Evolutionary conservation across 2,797 vertebrate species (phyloP), one percentile per base, ranked within the genome.

Genomic region (Poecile montanus): DNA sequence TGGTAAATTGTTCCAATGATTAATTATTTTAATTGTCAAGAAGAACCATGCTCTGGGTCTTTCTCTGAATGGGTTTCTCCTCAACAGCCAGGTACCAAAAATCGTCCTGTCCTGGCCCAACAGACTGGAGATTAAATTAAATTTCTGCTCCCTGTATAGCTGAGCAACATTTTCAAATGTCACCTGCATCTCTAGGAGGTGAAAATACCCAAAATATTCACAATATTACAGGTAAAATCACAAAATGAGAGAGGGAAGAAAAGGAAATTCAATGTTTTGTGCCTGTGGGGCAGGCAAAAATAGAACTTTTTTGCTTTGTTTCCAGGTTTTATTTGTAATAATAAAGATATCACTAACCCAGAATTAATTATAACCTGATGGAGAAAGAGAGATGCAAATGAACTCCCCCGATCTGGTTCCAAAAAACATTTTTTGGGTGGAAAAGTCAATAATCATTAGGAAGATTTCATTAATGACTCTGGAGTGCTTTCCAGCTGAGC

Each of bases 401-500:
- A 84, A 45, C 62, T 45, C 27, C 4, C 65, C 15, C 62, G 19
- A 2, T 42, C 42, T 50, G 73, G 29, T 38, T 83, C 65, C 76
- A 85, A 47, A n/a, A 36, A 50, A 34, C n/a, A 36, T 71, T 91
- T 40, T 95, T 13, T 12, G n/a, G 74, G 53, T 6, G 32, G 30
- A 29, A 54, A 75, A 83, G 66, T 44, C 62, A 29, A 18, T 4
- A 58, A 68, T 85, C 61, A 70, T 93, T 86, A 94, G 65, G 67
- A 63, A 72, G 57, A 45, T 63, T 86, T 86, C 56, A 38, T 80
- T 88, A 90, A 91, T 66, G 66, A 88, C 60, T 66, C 65, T 23
- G 38, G n/a, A 10, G 32, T 25, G n/a, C 30, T 89, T 54, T 65
- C 94, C 91, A 94, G 89, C 77, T 91, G 75, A 88, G 91, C 86